These are phyloP conservation scores for Oreortyx pictus DNA, from an alignment of 2,797 vertebrate genomes.

Conservation along the genomic window DNA sequence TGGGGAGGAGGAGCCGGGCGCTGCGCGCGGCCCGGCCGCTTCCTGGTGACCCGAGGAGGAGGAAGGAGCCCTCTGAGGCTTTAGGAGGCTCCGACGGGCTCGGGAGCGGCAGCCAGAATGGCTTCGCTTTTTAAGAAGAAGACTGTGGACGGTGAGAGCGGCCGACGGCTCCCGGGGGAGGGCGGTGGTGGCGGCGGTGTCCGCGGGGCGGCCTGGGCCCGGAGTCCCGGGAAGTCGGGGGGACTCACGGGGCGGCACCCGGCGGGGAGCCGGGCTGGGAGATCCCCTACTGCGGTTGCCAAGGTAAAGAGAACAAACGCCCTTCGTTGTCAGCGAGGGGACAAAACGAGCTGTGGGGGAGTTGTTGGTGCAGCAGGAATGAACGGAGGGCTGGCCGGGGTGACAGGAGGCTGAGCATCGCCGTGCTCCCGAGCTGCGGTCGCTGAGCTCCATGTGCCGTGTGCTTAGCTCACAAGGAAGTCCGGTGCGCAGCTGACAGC, in stretches of 20 bases:
- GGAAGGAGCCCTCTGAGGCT: neutral
- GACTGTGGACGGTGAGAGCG: conserved; percentile 93
- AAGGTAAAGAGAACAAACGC: neutral
- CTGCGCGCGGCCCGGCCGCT: neutral
- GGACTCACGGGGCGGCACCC: neutral
- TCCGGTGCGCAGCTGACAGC: rapidly evolving
- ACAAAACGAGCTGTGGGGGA: neutral
- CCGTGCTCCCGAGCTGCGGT: neutral
- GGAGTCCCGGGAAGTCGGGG: neutral
- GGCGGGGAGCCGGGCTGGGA: neutral
- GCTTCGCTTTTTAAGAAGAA: conserved; percentile 97
- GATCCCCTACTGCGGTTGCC: neutral
- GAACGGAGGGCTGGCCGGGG: neutral
- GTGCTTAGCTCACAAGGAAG: neutral
- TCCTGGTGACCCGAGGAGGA: conserved; percentile 49
- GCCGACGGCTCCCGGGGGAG: neutral
- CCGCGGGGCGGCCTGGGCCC: neutral
- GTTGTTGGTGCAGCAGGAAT: neutral
- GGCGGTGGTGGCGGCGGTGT: too few species aligned
- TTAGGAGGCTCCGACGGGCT: neutral
- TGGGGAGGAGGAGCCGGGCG: neutral
- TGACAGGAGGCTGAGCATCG: neutral
- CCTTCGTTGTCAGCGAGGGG: neutral
- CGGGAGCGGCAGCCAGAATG: conserved; percentile 78
- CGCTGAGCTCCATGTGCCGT: neutral